phyloP scores from a whole-genome alignment of 2,797 vertebrate genomes.

The Molossus alvarezi region DNA sequence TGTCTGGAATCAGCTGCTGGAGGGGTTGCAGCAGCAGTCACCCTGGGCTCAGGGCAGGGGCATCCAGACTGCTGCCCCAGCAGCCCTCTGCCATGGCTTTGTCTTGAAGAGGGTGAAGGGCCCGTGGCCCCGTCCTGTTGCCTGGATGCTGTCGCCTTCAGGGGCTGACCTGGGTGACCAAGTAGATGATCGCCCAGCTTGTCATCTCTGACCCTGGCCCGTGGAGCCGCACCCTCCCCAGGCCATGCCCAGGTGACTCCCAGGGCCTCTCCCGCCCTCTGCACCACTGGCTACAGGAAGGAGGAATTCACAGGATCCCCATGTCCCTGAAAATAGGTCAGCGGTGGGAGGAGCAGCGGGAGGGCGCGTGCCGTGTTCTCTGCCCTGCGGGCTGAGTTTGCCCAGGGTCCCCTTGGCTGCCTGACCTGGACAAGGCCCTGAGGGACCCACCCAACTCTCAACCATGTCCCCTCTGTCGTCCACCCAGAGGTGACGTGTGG shows the following conservation, averaged over 20 bases:
- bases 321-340: background rate
- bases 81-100: background rate
- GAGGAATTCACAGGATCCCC: background rate
- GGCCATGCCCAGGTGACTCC: background rate
- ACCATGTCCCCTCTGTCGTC: background rate
- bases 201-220: background rate
- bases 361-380: background rate
- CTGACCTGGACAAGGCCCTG: background rate
- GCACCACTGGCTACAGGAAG: background rate
- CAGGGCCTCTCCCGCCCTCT: background rate
- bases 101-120: background rate
- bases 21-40: background rate
- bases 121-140: background rate
- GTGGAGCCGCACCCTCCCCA: background rate
- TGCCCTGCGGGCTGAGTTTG: rapidly evolving
- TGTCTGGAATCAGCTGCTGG: background rate
- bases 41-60: background rate
- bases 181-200: background rate
- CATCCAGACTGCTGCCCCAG: background rate
- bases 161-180: background rate
- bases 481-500: background rate
- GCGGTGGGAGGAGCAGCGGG: background rate
- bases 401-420: background rate
- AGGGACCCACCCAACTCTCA: background rate
- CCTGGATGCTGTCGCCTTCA: background rate